phyloP scores from a whole-genome alignment of 2,113 vertebrate genomes.

The Mixornis gularis region DNA sequence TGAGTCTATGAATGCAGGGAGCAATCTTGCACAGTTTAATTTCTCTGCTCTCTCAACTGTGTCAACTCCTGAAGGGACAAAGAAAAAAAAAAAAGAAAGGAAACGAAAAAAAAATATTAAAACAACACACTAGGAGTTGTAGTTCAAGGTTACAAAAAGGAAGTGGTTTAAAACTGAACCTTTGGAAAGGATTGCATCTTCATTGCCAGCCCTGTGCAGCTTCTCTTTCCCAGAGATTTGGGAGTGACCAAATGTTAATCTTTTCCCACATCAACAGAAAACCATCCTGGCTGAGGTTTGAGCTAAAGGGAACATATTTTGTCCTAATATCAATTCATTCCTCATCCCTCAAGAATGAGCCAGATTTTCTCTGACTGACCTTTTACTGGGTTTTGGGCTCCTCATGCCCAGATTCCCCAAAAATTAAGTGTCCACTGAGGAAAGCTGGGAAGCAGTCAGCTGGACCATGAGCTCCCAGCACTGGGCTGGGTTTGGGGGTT shows the following conservation, averaged over 20 bases:
- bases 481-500: neutral
- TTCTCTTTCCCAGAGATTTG: neutral
- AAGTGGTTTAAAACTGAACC: neutral
- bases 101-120: neutral
- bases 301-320: neutral
- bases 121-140: neutral
- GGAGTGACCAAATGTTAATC: neutral
- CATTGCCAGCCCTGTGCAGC: neutral
- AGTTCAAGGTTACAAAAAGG: neutral
- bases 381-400: neutral
- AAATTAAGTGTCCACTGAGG: neutral
- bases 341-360: fast-evolving
- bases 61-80: neutral
- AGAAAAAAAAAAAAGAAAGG: fast-evolving
- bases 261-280: neutral
- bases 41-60: constrained; percentile 42
- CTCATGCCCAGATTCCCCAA: neutral
- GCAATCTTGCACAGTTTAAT: neutral
- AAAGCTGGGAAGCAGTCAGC: neutral
- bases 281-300: neutral
- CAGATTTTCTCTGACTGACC: neutral
- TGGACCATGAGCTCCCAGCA: neutral
- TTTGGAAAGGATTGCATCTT: neutral
- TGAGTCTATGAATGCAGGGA: neutral
- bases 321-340: neutral